Evolutionary conservation across 2,113 vertebrate genomes (phyloP).

Genomic region (Tor tambroides): DNA sequence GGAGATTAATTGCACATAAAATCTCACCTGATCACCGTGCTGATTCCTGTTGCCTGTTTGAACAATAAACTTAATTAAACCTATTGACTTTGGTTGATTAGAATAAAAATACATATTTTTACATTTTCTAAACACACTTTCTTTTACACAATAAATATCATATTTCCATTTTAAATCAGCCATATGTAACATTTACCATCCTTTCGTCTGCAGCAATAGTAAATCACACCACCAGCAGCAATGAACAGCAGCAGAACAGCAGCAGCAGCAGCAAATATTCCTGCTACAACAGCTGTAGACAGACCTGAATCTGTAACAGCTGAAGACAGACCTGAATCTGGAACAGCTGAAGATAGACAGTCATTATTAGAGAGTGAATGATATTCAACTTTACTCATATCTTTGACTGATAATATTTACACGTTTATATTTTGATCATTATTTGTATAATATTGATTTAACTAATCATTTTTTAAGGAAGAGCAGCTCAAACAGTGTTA

Average conservation of each 20-base stretch:
- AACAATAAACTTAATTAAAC: neutral
- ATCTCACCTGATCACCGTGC: no score
- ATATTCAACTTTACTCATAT: no score
- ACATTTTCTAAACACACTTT: neutral
- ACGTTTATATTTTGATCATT: neutral
- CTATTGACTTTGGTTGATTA: neutral
- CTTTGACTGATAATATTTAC: neutral
- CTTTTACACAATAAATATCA: no score
- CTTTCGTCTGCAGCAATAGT: rapidly evolving
- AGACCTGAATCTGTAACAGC: neutral
- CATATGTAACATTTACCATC: neutral
- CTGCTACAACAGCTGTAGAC: neutral
- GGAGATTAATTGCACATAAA: no score
- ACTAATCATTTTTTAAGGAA: no score
- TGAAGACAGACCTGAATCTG: neutral
- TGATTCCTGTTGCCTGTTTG: neutral
- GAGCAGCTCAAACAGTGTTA: neutral
- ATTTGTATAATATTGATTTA: neutral
- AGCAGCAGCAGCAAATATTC: neutral
- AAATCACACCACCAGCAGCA: neutral
- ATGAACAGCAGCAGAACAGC: neutral
- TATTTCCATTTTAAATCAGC: neutral
- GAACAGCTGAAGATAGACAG: neutral
- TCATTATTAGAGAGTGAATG: neutral
- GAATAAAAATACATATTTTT: neutral